phyloP scores from a whole-genome alignment of 1,140 invertebrate species.

The Pomacea maculata region DNA sequence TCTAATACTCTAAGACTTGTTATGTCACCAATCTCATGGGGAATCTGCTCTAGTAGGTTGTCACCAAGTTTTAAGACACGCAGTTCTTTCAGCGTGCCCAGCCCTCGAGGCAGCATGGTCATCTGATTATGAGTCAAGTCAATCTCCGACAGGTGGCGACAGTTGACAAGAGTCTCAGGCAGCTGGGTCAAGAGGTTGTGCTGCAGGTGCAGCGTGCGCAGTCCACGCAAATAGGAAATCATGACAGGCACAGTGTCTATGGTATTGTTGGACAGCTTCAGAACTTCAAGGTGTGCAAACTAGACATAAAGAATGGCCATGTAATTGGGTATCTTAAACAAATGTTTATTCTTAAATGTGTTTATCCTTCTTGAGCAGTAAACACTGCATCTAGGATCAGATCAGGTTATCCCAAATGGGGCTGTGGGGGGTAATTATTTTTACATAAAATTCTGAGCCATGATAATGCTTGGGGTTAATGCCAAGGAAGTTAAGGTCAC shows the following conservation, averaged over 20 bases:
- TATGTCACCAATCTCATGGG: conserved; percentile 53
- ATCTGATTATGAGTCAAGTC: conserved; percentile 56
- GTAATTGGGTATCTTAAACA: too few relatives aligned
- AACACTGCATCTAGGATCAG: too few relatives aligned
- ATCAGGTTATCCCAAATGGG: too few relatives aligned
- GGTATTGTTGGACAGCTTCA: conserved; percentile 55
- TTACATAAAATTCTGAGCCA: too few relatives aligned
- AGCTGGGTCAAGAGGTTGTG: conserved; percentile 50
- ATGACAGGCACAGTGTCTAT: conserved; percentile 48
- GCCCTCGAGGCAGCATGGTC: conserved; percentile 42
- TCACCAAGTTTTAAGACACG: conserved; percentile 47
- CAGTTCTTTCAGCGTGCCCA: conserved; percentile 47
- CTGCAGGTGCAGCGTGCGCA: conserved; percentile 48
- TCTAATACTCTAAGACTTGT: conserved; percentile 49
- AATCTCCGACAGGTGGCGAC: conserved; percentile 48
- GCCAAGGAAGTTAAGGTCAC: too few relatives aligned
- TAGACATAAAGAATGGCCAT: neutral
- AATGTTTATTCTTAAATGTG: too few relatives aligned
- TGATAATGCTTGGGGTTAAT: too few relatives aligned
- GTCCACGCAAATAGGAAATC: conserved; percentile 45
- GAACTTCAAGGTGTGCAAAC: conserved; percentile 49
- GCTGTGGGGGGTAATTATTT: too few relatives aligned
- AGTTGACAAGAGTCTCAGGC: conserved; percentile 58
- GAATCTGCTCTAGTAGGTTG: conserved; percentile 54
- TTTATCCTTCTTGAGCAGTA: too few relatives aligned